These are phyloP conservation scores for Sparidentex hasta DNA, from an alignment of 2,797 vertebrate genomes.

Conservation along the genomic window DNA sequence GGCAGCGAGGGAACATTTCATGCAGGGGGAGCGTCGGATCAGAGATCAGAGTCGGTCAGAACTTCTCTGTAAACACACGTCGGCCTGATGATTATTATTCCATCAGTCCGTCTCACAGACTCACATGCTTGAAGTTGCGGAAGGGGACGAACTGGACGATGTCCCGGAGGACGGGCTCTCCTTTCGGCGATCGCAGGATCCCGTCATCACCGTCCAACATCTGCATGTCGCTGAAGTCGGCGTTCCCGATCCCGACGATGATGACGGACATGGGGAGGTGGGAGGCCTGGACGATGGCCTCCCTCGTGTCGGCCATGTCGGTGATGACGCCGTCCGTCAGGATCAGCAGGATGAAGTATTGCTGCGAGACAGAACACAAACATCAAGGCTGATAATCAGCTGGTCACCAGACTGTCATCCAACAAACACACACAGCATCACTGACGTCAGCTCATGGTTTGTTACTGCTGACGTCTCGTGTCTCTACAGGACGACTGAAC, in stretches of 20 bases:
- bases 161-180: constrained; percentile 95
- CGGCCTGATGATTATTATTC: not conserved
- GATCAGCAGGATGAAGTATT: constrained; percentile 98
- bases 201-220: constrained; percentile 97
- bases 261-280: constrained; percentile 99
- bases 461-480: no score
- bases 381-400: not conserved
- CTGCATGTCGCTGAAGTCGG: constrained; percentile 99
- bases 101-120: constrained; percentile 37
- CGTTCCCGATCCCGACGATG: constrained; percentile 96
- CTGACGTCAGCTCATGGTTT: no score
- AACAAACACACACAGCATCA: no score
- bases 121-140: constrained; percentile 97
- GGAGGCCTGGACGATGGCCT: constrained; percentile 97
- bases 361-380: constrained; percentile 78
- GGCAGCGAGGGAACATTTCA: no score
- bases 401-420: no score
- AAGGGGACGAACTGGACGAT: constrained; percentile 99
- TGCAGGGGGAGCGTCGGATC: no score
- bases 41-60: no score
- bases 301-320: constrained; percentile 98
- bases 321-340: constrained; percentile 98
- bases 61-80: not conserved
- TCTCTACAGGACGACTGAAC: no score
- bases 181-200: constrained; percentile 94